Evolutionary conservation across 2,888 invertebrate species (phyloP), one percentile per base, ranked within the genome.

Genomic region (Lasioglossum malachurum): DNA sequence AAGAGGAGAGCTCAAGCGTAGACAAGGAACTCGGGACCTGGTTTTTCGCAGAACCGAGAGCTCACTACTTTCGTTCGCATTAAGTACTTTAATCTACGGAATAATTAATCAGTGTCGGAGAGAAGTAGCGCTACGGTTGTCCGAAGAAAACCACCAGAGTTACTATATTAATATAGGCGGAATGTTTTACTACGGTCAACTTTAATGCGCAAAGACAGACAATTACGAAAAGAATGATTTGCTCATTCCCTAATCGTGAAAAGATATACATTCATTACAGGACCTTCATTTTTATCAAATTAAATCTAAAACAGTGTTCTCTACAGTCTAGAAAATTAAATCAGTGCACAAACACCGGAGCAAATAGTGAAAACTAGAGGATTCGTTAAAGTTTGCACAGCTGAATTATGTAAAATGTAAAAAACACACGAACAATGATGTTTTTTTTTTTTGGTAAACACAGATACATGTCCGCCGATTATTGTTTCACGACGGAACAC

Each of bases 101-200:
- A 53, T 38, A n/a, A 82, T 74, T 46, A 74, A 80, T 82, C 74
- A 74, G 41, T 8, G 64, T 53, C 73, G n/a, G 27, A 27, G 41
- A 41, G 53, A 31, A 64, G 57, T 27, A 60, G 31, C 19, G 16
- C 4, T 5, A 0, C 27, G 19, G 31, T 53, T 38, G 44, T 41
- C 4, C 23, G 19, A 35, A 14, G n/a, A 31, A 16, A 35, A 79
- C 31, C 4, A n/a, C 10, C 35, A 23, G 31, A 19, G 31, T 35
- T 38, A 35, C 19, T 31, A 38, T 23, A 67, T 67, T 38, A 67
- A 31, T 35, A 35, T 35, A 7, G 8, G 35, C 35, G 67, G 19
- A 23, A 67, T 16, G 8, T 67, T 67, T 38, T 35, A 8, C 19
- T 35, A 19, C 19, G 8, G 7, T 1, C 2, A 35, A 4, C 16